Base-by-base conservation (phyloP, 2,888 invertebrate genomes). In the Himalopsyche anomala region DNA sequence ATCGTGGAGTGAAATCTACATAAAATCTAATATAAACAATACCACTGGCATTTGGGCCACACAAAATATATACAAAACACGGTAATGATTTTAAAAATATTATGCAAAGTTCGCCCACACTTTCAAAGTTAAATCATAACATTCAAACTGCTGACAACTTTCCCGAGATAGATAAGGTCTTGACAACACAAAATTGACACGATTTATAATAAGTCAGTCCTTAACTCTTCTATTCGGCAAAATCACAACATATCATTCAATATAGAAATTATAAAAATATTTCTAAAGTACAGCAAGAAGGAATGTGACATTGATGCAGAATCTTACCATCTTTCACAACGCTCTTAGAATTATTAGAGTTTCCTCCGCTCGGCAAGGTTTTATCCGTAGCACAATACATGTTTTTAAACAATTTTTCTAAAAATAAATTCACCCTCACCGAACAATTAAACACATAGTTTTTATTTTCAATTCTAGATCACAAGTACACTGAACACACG, bases 311-410 rank as follows among this genome's bases (percentile, higher is more conserved):
- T 89, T 85, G 87, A 84, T 85, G 80, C 79, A 82, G 55, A 86
- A 83, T 94, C 95, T 95, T 94, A 95, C 96, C 95, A 94, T 96
- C 96, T 95, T 95, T 96, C 93, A 94, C 94, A 90, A 91, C 93
- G 93, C 94, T 95, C 94, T 94, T 94, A 91, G 94, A 92, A 92
- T 94, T 94, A 93, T 94, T 95, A 91, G 95, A 95, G 93, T 94
- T 95, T 93, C 94, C 95, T 94, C 94, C 95, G 95, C 94, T 95
- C 93, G 94, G 94, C 92, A 94, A 95, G 92, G 95, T 95, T 93
- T 95, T 95, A 94, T 95, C 95, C 94, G 94, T 94, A 92, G 95
- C 95, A 94, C 95, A 95, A 92, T 96, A 95, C 95, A 96, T 95
- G 91, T 93, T 93, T 90, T 90, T 90, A 90, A 90, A 90, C 90